Percentiles rank a stretch among this genome's conserved stretches.
These are phyloP conservation scores for Operophtera brumata DNA, from an alignment of 2,888 invertebrate species.

Conservation along the genomic window DNA sequence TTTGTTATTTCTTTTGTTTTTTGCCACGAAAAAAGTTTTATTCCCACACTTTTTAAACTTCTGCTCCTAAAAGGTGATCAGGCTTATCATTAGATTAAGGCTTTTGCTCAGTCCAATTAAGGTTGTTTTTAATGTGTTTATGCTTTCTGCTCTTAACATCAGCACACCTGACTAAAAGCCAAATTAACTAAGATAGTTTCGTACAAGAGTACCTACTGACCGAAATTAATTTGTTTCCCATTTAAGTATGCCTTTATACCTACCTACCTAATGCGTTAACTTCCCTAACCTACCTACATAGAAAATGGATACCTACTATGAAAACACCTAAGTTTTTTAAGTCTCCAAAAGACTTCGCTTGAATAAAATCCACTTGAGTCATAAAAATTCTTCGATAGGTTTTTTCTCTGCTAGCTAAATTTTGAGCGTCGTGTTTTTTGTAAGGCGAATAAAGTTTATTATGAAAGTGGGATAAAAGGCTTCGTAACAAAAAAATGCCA, in stretches of 20 bases:
- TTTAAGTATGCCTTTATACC: too few species aligned
- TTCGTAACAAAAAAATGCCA: constrained; percentile 64
- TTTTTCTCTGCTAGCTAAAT: constrained; percentile 29
- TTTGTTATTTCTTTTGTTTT: constrained; percentile 65
- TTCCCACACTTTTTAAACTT: constrained; percentile 64
- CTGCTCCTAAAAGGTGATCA: constrained; percentile 14
- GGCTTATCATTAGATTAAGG: neutral
- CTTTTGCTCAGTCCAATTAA: neutral
- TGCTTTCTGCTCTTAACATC: too few species aligned
- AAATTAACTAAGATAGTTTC: too few species aligned
- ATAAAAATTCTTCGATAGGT: constrained; percentile 25
- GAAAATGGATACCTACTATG: too few species aligned
- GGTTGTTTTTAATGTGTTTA: neutral
- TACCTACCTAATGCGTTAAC: neutral
- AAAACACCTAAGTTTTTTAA: too few species aligned
- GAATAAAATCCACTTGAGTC: constrained; percentile 20
- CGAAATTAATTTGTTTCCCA: too few species aligned
- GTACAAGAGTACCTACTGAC: too few species aligned
- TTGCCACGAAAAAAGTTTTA: constrained; percentile 44
- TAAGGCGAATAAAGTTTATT: constrained; percentile 76
- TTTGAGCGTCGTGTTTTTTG: constrained; percentile 41
- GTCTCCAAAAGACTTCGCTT: neutral
- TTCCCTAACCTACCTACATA: too few species aligned
- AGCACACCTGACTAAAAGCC: too few species aligned
- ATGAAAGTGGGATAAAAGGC: constrained; percentile 72